These are phyloP conservation scores for Aporophyla nigra DNA, from an alignment of 2,888 invertebrate species.

Conservation along the genomic window DNA sequence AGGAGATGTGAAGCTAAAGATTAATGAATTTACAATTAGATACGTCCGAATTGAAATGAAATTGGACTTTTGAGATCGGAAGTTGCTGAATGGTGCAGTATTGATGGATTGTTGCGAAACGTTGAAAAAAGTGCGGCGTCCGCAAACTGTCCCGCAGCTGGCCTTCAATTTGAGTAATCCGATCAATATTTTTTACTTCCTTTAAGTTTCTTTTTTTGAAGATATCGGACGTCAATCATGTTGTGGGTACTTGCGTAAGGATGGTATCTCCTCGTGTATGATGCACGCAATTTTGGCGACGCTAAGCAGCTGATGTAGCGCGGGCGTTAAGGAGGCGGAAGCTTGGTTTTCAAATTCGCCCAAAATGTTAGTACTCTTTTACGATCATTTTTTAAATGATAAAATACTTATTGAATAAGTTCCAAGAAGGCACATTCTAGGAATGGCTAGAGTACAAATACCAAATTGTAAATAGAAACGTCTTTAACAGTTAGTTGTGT, in stretches of 20 bases:
- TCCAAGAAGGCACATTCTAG: not conserved
- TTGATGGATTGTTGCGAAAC: slow-evolving; percentile 85
- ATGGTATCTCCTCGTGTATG: not conserved
- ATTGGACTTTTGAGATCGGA: slow-evolving; percentile 88
- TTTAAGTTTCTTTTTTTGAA: slow-evolving; percentile 61
- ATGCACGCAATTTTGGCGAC: slow-evolving; percentile 6
- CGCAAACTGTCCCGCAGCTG: slow-evolving; percentile 87
- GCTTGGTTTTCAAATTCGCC: not conserved
- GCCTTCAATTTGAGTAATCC: slow-evolving; percentile 84
- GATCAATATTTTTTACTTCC: slow-evolving; percentile 85
- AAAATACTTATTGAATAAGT: not conserved
- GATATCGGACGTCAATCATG: slow-evolving; percentile 59
- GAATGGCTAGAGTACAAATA: slow-evolving; percentile 17
- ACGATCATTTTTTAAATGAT: not conserved
- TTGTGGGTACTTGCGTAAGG: slow-evolving; percentile 46
- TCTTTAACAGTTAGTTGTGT: slow-evolving; percentile 72
- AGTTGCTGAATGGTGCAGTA: slow-evolving; percentile 87
- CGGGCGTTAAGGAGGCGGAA: not conserved
- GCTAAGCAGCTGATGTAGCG: not conserved
- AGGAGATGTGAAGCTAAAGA: slow-evolving; percentile 80
- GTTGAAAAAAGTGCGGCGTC: slow-evolving; percentile 82
- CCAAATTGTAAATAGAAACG: slow-evolving; percentile 75
- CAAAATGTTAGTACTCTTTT: not conserved
- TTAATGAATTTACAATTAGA: slow-evolving; percentile 90
- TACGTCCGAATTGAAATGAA: slow-evolving; percentile 88